Base-by-base conservation (phyloP, 2,888 invertebrate species). In the Idaea biselata region DNA sequence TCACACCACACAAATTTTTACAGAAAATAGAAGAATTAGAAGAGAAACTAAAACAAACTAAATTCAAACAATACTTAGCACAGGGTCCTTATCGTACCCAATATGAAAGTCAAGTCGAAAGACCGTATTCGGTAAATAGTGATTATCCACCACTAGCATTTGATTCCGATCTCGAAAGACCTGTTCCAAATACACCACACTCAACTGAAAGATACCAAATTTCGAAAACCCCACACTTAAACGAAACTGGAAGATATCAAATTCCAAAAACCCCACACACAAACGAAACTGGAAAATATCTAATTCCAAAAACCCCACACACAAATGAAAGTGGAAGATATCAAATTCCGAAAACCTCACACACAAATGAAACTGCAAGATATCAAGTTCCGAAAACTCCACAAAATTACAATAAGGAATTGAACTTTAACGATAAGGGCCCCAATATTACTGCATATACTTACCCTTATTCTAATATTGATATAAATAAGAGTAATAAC, bases 21-120 rank as follows among this genome's bases (percentile, higher is more conserved):
- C 78, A 90, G 89, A 79, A 83, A 64, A 73, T 91, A 57, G 88
- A 89, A 75, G 91, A 91, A 62, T 69, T 92, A 61, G 93, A 93
- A 70, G 89, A 91, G 76, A 91, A 91, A 84, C 74, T 89, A 0
- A 91, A 89, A 68, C 89, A 91, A 65, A 87, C 74, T 62, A 85
- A 90, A 67, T 92, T 92, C 72, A 91, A 90, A 67, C 85, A 91
- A 69, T 91, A 87, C 67, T 76, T 91, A 55, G 87, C 83, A 0
- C 86, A 89, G 62, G 87, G 72, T 68, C 75, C 77, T 18, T 84
- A 85, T 65, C 68, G 84, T 1, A 79, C 86, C 0, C 86, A 87
- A 62, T 84, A 78, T 58, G 88, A 88, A 68, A 83, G 74, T 61
- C 84, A 81, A 70, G 89, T 84, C 16, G 91, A 89, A 73, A 78